Percentiles rank a stretch among this genome's conserved stretches.
phyloP scores from a whole-genome alignment of 2,888 invertebrate genomes.

The Odiellus spinosus region DNA sequence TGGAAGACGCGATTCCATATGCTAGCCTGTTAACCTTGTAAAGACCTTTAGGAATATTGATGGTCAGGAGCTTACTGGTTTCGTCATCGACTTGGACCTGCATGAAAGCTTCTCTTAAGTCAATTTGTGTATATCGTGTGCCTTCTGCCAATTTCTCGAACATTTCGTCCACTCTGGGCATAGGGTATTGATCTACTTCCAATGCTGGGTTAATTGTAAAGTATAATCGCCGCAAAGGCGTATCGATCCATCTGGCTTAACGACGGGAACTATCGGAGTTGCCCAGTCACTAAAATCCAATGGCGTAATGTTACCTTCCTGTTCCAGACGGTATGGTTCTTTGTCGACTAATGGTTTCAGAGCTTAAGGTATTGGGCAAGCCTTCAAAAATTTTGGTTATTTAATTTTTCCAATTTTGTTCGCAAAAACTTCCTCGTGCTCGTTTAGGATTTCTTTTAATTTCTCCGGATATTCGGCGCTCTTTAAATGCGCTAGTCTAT shows the following conservation, averaged over 20 bases:
- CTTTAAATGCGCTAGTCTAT: too few relatives aligned
- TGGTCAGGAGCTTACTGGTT: conserved; percentile 20
- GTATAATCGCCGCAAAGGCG: conserved; percentile 26
- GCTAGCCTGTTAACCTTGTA: conserved; percentile 22
- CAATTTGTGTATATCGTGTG: conserved; percentile 26
- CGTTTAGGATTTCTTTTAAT: too few relatives aligned
- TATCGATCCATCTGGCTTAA: conserved; percentile 27
- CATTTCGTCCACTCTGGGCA: conserved; percentile 20
- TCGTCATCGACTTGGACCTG: conserved; percentile 24
- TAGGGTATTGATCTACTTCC: conserved; percentile 22
- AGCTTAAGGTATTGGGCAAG: too few relatives aligned
- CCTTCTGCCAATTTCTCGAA: conserved; percentile 21
- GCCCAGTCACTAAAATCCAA: too few relatives aligned
- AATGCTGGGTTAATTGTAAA: conserved; percentile 21
- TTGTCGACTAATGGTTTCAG: too few relatives aligned
- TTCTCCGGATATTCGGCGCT: too few relatives aligned
- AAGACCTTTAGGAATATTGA: conserved; percentile 23
- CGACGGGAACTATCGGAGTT: conserved; percentile 26
- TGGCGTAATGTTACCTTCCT: too few relatives aligned
- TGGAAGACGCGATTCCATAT: conserved; percentile 28
- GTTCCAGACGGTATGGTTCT: too few relatives aligned
- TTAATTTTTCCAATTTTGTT: too few relatives aligned
- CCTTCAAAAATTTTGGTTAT: too few relatives aligned
- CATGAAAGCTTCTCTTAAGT: conserved; percentile 26
- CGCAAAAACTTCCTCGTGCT: too few relatives aligned